Evolutionary conservation across 2,888 invertebrate genomes (phyloP), one percentile per base, ranked within the genome.

Genomic region (Onchidella celtica): DNA sequence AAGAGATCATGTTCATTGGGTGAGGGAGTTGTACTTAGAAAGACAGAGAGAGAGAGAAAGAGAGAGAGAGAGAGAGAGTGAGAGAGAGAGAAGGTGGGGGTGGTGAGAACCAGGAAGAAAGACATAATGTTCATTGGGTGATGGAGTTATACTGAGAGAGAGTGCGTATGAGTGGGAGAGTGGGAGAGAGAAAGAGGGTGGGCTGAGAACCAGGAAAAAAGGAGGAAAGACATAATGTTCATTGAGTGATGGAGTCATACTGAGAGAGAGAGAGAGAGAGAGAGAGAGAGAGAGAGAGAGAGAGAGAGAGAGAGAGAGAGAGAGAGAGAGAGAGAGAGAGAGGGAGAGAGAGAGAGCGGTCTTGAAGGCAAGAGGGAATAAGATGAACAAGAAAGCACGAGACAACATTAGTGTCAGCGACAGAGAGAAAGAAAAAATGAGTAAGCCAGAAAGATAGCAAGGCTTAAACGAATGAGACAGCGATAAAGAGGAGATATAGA

Each of bases 61-160:
- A 66, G 66, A 66, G 66, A 66, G 66, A 66, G 36, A 66, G 66
- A 65, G 21, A 65, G 65, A 65, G 29, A 65, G 65, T 32, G 29
- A 65, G 29, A 65, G 65, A 65, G 29, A 65, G 65, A 24, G 2
- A 27, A 29, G 6, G 9, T 47, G 47, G 47, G 9, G 17, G 24
- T 57, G 21, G n/a, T 11, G 21, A 57, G n/a, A 57, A 21, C 21
- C 57, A 3, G 3, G n/a, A 57, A 57, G 6, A 55, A 21, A 3
- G 11, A 3, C 3, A 14, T 21, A 57, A 24, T 57, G 17, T 24
- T 21, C 24, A 11, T 24, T 57, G 21, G 21, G 57, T 21, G 21
- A n/a, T n/a, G 24, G 57, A 57, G 57, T 57, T 57, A 24, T n/a
- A 57, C 57, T 14, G 21, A 3, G 57, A n/a, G 57, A 21, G n/a